These are phyloP conservation scores for Monodelphis domestica DNA, from an alignment of 2,797 vertebrate genomes.

Conservation along the genomic window DNA sequence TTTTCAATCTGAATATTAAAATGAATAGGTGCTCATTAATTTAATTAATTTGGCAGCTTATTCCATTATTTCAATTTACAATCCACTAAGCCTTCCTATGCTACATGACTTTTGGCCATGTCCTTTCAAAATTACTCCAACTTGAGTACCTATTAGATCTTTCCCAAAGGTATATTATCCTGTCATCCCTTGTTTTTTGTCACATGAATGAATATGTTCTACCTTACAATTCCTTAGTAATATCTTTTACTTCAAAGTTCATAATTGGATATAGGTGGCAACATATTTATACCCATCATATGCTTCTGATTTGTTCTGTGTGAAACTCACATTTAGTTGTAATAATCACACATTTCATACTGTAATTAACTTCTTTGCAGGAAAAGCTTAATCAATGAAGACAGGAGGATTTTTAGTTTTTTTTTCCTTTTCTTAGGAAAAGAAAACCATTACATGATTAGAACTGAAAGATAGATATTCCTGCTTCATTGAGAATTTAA, in stretches of 20 bases:
- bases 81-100: not conserved
- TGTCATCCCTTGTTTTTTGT: not conserved
- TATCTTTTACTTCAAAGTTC: not conserved
- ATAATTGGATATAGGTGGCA: not conserved
- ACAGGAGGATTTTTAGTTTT: not conserved
- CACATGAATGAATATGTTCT: not conserved
- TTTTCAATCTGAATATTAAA: not conserved
- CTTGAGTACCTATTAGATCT: not conserved
- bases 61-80: not conserved
- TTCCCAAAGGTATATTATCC: not conserved
- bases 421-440: not conserved
- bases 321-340: not conserved
- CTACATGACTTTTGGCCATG: not conserved
- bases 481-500: not conserved
- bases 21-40: not conserved
- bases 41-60: too few relatives aligned
- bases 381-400: not conserved
- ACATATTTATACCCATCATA: not conserved
- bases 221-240: not conserved
- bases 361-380: not conserved
- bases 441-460: not conserved
- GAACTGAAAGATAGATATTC: not conserved
- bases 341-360: not conserved
- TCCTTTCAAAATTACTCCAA: not conserved
- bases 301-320: not conserved